Conservation (phyloP, 2,888 invertebrate species). For the Lithosia quadra region DNA sequence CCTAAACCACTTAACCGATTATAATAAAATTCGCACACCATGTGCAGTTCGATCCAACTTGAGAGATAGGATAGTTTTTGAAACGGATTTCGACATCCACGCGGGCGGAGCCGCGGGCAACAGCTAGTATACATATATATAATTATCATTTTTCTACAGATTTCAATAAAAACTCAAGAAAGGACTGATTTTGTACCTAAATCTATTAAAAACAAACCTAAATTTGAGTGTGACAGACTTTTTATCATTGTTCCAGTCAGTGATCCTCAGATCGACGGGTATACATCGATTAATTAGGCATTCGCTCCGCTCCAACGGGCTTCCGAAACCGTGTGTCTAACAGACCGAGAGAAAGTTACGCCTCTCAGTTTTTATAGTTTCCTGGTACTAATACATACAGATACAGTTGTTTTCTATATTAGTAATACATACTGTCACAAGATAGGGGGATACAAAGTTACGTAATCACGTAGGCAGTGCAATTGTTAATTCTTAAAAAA, state of each 20-base stretch:
- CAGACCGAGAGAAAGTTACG: conserved; percentile 62
- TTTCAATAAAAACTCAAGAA: not conserved
- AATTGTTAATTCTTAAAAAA: not conserved
- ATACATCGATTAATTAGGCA: conserved; percentile 54
- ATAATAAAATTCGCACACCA: no score
- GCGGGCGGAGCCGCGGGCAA: no score
- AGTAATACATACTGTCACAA: not conserved
- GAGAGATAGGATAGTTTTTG: no score
- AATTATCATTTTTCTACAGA: not conserved
- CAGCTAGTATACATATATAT: no score
- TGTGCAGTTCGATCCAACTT: no score
- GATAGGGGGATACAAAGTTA: no score
- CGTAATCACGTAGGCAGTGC: no score
- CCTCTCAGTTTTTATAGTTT: conserved; percentile 53
- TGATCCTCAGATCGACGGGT: conserved; percentile 37
- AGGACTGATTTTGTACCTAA: not conserved
- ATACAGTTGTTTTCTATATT: conserved; percentile 20
- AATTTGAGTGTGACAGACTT: not conserved
- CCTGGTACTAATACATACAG: conserved; percentile 51
- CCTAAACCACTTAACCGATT: no score
- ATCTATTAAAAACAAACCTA: not conserved
- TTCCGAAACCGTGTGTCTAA: conserved; percentile 56
- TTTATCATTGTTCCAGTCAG: conserved; percentile 35
- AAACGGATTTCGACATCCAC: no score
- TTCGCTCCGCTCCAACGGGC: conserved; percentile 54